Evolutionary conservation across 1,140 invertebrate species (phyloP).

Genomic region (Plutomurus gul): DNA sequence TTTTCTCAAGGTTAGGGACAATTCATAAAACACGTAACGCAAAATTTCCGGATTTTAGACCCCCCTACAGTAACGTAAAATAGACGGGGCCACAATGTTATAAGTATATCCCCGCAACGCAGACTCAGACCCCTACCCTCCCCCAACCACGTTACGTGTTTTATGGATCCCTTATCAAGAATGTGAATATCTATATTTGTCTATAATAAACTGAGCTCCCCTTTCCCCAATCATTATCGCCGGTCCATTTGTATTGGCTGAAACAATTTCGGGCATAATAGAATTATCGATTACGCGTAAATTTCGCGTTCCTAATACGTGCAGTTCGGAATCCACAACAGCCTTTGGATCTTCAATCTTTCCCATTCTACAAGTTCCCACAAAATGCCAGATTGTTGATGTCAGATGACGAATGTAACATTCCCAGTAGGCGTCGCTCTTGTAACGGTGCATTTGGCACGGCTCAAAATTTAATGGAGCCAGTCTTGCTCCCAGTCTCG

Average conservation of each 20-base stretch:
- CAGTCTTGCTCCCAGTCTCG: no score
- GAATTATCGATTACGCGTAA: slow-evolving; percentile 58
- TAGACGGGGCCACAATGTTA: no score
- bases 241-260: slow-evolving; percentile 55
- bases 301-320: slow-evolving; percentile 43
- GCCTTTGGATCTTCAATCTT: neutral
- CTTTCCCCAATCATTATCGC: slow-evolving; percentile 44
- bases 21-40: no score
- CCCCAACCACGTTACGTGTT: no score
- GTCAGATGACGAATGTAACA: slow-evolving; percentile 69
- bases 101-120: no score
- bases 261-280: slow-evolving; percentile 56
- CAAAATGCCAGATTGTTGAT: slow-evolving; percentile 84
- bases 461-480: no score
- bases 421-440: slow-evolving; percentile 27
- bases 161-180: no score
- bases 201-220: slow-evolving; percentile 39
- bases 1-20: no score
- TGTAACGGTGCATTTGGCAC: neutral
- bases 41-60: no score
- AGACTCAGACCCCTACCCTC: no score
- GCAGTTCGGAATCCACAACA: slow-evolving; percentile 57
- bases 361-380: slow-evolving; percentile 92
- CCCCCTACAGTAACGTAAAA: no score
- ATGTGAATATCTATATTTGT: no score